phyloP scores from a whole-genome alignment of 2,113 vertebrate species.

The Carassius carassius region DNA sequence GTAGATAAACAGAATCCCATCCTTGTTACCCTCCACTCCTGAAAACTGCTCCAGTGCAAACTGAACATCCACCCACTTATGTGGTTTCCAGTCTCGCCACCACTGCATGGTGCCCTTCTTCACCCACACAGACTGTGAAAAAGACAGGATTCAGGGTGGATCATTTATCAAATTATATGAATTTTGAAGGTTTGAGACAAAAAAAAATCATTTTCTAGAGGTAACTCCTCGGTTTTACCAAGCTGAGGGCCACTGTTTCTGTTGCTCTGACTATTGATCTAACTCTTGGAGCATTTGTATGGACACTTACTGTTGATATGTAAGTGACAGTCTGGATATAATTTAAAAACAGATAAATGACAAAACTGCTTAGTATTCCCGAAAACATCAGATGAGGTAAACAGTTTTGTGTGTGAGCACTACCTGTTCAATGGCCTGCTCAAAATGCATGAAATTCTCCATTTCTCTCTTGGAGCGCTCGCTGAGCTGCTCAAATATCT shows the following conservation, averaged over 20 bases:
- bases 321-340: slow-evolving; percentile 13
- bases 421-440: slow-evolving; percentile 95
- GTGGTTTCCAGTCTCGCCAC: slow-evolving; percentile 96
- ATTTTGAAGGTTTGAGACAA: background rate
- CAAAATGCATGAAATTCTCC: slow-evolving; percentile 92
- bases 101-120: slow-evolving; percentile 94
- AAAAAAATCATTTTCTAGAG: background rate
- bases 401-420: background rate
- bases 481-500: slow-evolving; percentile 94
- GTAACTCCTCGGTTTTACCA: background rate
- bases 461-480: slow-evolving; percentile 90
- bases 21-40: slow-evolving; percentile 83
- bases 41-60: slow-evolving; percentile 95
- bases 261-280: background rate
- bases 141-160: background rate
- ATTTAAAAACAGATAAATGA: background rate
- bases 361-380: slow-evolving; percentile 20
- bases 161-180: background rate
- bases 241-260: background rate
- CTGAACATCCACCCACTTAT: slow-evolving; percentile 92
- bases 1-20: slow-evolving; percentile 96
- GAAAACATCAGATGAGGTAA: slow-evolving; percentile 1
- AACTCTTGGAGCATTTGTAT: background rate
- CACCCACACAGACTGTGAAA: slow-evolving; percentile 87
- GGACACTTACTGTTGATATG: slow-evolving; percentile 9